Percentiles rank a stretch among this genome's conserved stretches.
These are phyloP conservation scores for Menidia beryllina DNA, from an alignment of 2,113 vertebrate species.

Conservation along the genomic window DNA sequence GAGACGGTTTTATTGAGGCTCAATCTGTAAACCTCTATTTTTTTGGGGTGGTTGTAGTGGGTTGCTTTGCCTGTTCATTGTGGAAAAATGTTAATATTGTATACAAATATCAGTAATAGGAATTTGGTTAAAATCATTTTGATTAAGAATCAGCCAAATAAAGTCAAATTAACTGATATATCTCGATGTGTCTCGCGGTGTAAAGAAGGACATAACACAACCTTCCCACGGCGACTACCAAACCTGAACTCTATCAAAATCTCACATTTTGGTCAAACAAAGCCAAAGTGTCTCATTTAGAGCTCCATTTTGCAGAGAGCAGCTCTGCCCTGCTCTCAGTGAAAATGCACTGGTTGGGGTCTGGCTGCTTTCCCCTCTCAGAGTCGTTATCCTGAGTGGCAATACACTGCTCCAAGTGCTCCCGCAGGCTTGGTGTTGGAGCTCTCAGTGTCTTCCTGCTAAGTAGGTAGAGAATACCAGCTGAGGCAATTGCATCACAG, in stretches of 20 bases:
- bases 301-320: background rate
- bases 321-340: background rate
- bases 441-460: background rate
- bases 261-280: background rate
- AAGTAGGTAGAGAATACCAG: background rate
- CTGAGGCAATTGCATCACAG: background rate
- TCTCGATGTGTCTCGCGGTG: too few relatives aligned
- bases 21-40: too few relatives aligned
- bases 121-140: too few relatives aligned
- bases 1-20: too few relatives aligned
- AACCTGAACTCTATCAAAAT: background rate
- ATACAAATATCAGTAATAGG: too few relatives aligned
- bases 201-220: too few relatives aligned
- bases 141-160: too few relatives aligned
- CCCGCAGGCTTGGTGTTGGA: background rate
- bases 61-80: too few relatives aligned
- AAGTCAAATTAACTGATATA: too few relatives aligned
- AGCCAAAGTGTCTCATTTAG: background rate
- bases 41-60: too few relatives aligned
- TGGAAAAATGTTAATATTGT: too few relatives aligned
- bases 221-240: background rate
- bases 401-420: background rate
- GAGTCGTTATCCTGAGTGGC: background rate
- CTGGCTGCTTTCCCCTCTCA: background rate
- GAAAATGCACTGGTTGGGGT: background rate